Evolutionary conservation across 1,140 invertebrate species (phyloP).

Genomic region (Aplysia californica): DNA sequence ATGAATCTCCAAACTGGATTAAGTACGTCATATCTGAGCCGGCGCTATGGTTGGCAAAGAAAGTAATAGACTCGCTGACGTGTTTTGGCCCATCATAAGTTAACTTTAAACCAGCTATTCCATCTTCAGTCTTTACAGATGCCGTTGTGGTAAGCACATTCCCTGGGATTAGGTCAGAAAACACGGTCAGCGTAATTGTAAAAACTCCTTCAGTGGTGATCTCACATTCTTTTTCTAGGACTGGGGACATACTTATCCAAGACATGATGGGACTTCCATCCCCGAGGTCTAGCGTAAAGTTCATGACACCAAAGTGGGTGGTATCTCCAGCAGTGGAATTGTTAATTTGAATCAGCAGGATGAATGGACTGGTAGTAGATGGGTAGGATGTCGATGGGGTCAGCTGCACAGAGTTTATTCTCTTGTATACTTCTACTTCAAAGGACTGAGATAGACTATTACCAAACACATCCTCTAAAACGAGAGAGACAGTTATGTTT

Average conservation of each 20-base stretch:
- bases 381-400: neutral
- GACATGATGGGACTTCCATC: neutral
- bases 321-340: neutral
- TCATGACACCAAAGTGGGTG: conserved; percentile 12
- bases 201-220: conserved; percentile 1
- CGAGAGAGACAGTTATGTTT: conserved; percentile 26
- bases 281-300: conserved; percentile 2
- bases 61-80: conserved; percentile 25
- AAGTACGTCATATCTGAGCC: conserved; percentile 36
- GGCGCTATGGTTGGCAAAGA: conserved; percentile 15
- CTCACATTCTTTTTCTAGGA: neutral
- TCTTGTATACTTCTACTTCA: conserved; percentile 10
- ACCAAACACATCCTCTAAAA: conserved; percentile 21
- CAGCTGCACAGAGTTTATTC: neutral
- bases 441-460: neutral
- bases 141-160: conserved; percentile 9
- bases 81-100: conserved; percentile 41
- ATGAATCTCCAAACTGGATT: conserved; percentile 33
- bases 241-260: neutral
- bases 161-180: conserved; percentile 16
- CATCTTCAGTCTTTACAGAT: conserved; percentile 24
- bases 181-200: conserved; percentile 20
- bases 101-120: conserved; percentile 25
- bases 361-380: neutral
- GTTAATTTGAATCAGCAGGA: neutral